Evolutionary conservation across 2,113 vertebrate species (phyloP).

Genomic region (Cyphomyrus plagiostoma): DNA sequence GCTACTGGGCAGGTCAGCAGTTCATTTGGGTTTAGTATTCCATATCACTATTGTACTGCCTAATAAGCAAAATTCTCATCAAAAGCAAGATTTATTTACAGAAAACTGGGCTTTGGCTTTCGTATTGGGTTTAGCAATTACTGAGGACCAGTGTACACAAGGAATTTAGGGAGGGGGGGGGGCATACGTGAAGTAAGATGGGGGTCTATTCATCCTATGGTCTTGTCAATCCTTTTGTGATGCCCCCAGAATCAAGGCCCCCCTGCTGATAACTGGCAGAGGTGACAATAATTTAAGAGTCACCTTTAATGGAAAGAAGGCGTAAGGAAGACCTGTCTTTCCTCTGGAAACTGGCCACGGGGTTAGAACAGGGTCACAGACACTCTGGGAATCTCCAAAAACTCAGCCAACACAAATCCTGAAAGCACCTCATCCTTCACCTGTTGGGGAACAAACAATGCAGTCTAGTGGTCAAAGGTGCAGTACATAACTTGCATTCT

Average conservation of each 20-base stretch:
- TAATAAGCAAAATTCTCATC: neutral
- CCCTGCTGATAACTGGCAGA: neutral
- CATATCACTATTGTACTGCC: conserved; percentile 3
- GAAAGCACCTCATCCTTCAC: neutral
- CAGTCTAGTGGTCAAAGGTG: neutral
- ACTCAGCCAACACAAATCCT: neutral
- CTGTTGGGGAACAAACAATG: neutral
- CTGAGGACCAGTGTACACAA: neutral
- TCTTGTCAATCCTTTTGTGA: neutral
- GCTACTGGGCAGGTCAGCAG: conserved; percentile 2
- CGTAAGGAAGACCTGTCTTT: neutral
- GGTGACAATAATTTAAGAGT: neutral
- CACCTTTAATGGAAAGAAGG: neutral
- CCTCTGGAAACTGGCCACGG: neutral
- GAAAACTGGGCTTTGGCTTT: neutral
- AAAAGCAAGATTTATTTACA: neutral
- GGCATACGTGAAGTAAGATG: neutral
- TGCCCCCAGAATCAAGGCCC: neutral
- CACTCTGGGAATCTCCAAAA: neutral
- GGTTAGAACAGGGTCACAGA: neutral
- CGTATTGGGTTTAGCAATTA: neutral
- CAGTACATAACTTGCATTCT: neutral
- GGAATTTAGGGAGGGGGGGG: neutral
- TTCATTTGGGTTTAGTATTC: conserved; percentile 20
- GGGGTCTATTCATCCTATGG: neutral